Conservation (phyloP, 2,888 invertebrate genomes). For the Colletes collaris region DNA sequence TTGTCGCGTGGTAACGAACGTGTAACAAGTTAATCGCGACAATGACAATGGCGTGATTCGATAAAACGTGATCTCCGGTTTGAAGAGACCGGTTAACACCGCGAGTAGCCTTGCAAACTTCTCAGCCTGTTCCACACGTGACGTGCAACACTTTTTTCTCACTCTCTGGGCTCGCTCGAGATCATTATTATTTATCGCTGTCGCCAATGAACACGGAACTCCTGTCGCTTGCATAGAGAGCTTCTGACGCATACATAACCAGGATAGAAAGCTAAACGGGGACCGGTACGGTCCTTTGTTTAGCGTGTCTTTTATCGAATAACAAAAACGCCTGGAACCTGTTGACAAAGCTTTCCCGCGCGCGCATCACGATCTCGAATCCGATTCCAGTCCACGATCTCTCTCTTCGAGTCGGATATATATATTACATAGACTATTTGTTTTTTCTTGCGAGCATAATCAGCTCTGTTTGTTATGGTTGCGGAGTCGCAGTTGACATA, state of each 20-base stretch:
- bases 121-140: neutral
- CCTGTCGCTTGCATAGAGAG: conserved; percentile 71
- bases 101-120: conserved; percentile 5
- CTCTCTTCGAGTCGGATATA: conserved; percentile 53
- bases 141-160: conserved; percentile 48
- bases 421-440: conserved; percentile 10
- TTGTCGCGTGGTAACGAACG: no score
- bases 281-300: no score
- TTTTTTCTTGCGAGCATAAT: conserved; percentile 46
- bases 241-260: conserved; percentile 55
- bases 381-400: conserved; percentile 42
- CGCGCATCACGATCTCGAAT: conserved; percentile 37
- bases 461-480: conserved; percentile 81
- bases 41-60: conserved; percentile 66
- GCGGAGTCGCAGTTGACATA: conserved; percentile 83
- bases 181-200: conserved; percentile 43
- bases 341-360: conserved; percentile 57
- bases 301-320: neutral
- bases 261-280: conserved; percentile 13
- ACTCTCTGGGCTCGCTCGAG: conserved; percentile 28
- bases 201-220: conserved; percentile 44
- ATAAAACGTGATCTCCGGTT: neutral
- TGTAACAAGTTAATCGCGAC: neutral
- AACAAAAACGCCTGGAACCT: conserved; percentile 18
- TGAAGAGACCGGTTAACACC: neutral